phyloP scores from a whole-genome alignment of 2,888 invertebrate genomes.

The Pristionchus arcanus region DNA sequence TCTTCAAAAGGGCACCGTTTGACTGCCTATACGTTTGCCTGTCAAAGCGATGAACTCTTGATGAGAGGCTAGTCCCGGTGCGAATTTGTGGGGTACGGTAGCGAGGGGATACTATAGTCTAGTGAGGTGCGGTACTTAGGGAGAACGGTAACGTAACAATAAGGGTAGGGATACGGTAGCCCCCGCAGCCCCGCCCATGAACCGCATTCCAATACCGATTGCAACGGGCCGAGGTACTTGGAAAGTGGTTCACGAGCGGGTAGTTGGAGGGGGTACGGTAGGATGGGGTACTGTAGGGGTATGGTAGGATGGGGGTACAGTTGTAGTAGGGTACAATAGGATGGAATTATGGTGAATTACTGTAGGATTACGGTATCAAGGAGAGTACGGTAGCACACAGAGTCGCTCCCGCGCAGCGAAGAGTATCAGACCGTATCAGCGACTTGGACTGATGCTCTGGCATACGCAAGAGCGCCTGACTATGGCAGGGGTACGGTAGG shows the following conservation, averaged over 20 bases:
- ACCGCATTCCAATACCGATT: background rate
- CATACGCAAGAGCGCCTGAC: background rate
- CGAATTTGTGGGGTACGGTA: too few relatives aligned
- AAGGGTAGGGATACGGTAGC: too few relatives aligned
- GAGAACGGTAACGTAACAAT: too few relatives aligned
- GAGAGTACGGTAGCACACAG: background rate
- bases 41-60: too few relatives aligned
- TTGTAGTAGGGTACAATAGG: background rate
- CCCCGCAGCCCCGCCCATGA: too few relatives aligned
- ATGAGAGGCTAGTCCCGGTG: too few relatives aligned
- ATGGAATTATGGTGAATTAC: background rate
- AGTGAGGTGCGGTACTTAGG: too few relatives aligned
- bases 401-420: background rate
- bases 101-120: too few relatives aligned
- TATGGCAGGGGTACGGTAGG: too few relatives aligned
- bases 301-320: too few relatives aligned
- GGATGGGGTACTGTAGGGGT: background rate
- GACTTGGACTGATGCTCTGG: background rate
- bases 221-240: background rate
- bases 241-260: background rate
- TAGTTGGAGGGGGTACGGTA: background rate
- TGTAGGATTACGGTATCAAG: background rate
- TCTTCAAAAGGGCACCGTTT: too few relatives aligned
- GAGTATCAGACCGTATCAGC: background rate
- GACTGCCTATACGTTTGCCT: too few relatives aligned